Evolutionary conservation across 2,888 invertebrate genomes (phyloP).

Genomic region (Drosophila mercatorum): DNA sequence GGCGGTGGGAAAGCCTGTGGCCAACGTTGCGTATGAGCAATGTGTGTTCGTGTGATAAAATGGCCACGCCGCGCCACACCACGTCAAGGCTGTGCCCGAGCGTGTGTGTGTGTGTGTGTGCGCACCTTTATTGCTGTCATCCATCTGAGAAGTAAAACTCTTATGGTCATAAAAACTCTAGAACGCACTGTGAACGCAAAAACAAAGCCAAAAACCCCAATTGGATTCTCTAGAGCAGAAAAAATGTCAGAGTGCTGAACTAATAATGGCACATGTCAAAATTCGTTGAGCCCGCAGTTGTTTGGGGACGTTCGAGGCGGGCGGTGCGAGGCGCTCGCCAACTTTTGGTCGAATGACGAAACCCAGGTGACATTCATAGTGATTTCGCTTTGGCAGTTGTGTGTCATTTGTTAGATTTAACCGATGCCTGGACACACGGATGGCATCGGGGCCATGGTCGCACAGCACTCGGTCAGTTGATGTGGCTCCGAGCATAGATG

Average conservation of each 20-base stretch:
- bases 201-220: conserved; percentile 55
- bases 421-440: conserved; percentile 57
- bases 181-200: conserved; percentile 62
- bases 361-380: conserved; percentile 78
- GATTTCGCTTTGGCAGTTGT: conserved; percentile 81
- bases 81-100: conserved; percentile 57
- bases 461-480: conserved; percentile 38
- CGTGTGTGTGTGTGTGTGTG: conserved; percentile 13
- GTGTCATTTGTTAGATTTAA: conserved; percentile 79
- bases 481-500: conserved; percentile 25
- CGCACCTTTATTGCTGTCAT: conserved; percentile 75
- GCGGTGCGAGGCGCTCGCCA: conserved; percentile 35
- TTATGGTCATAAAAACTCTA: conserved; percentile 77
- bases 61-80: conserved; percentile 55
- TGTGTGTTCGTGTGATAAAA: conserved; percentile 77
- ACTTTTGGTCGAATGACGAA: conserved; percentile 69
- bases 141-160: conserved; percentile 76
- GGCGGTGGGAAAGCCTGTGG: conserved; percentile 59
- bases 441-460: conserved; percentile 20
- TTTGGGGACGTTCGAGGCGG: conserved; percentile 3
- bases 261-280: conserved; percentile 83
- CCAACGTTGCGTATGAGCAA: conserved; percentile 77
- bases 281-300: conserved; percentile 72
- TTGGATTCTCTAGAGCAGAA: conserved; percentile 44
- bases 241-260: conserved; percentile 80